Evolutionary conservation across 1,140 invertebrate genomes (phyloP).

Genomic region (Temnothorax longispinosus): DNA sequence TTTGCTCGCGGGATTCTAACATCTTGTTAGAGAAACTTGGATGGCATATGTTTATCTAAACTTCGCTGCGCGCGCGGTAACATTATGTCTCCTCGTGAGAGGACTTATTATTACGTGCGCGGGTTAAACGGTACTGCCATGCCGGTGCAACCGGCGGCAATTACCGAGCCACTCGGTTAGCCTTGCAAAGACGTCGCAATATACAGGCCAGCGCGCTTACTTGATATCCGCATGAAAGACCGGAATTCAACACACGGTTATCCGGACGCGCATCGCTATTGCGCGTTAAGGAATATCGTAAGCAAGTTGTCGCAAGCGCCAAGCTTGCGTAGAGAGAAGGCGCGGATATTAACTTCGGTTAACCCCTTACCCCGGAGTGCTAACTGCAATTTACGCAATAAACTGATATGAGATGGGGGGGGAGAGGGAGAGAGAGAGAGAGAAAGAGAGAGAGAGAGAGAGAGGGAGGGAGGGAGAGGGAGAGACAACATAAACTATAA

Average conservation of each 20-base stretch:
- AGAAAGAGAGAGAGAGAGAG: neutral
- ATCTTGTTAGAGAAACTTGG: slow-evolving; percentile 31
- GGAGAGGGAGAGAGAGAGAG: neutral
- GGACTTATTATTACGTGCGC: slow-evolving; percentile 31
- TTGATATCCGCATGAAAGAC: slow-evolving; percentile 63
- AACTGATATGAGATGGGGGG: neutral
- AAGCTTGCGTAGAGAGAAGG: neutral
- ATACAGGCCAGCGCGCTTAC: slow-evolving; percentile 57
- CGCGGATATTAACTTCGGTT: slow-evolving; percentile 33
- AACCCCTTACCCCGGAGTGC: neutral
- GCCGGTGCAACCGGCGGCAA: slow-evolving; percentile 18
- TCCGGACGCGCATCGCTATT: slow-evolving; percentile 52
- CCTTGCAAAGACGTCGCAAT: slow-evolving; percentile 40
- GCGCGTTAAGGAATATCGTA: slow-evolving; percentile 60
- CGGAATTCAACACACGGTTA: slow-evolving; percentile 63
- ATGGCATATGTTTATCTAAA: slow-evolving; percentile 22
- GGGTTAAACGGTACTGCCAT: slow-evolving; percentile 62
- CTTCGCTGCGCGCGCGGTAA: slow-evolving; percentile 6
- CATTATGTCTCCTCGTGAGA: slow-evolving; percentile 27
- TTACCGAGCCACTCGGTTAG: slow-evolving; percentile 38
- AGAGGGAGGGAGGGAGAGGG: neutral
- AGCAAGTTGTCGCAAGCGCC: slow-evolving; percentile 32
- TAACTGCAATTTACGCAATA: neutral
- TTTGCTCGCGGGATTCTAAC: slow-evolving; percentile 3
- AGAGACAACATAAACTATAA: neutral